Evolutionary conservation across 2,888 invertebrate genomes (phyloP), one percentile per base, ranked within the genome.

Genomic region (Argyresthia albistria): DNA sequence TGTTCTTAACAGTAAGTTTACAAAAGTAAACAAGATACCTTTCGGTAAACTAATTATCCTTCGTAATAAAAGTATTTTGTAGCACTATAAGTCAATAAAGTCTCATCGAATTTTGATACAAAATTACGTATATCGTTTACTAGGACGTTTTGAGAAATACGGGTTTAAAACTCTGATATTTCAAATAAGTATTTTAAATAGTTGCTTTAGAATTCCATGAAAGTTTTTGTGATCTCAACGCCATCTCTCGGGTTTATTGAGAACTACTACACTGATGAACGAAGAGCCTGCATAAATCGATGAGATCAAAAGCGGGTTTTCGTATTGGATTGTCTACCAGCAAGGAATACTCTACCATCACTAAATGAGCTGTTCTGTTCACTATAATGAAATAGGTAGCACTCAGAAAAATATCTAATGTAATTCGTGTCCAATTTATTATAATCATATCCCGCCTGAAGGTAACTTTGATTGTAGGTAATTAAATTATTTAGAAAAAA

Each of bases 121-220:
- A 9, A 6, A 45, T 54, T 54, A 87, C 84, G 86, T 84, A 87
- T 86, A 83, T 86, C 74, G 82, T 80, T 80, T 76, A 75, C 77
- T 79, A 83, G 76, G 80, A 84, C 80, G 79, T 76, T 83, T 86
- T 83, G 84, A 86, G 81, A 84, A 86, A 86, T 83, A 84, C 14
- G 15, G 14, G 7, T 14, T 45, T 8, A 8, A 25, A 25, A 25
- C 2, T 6, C 25, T 25, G 6, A 25, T 4, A 25, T 25, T n/a
- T 25, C 3, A 6, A 4, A 25, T 25, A 25, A 25, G 6, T 25
- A 25, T 25, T 25, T 25, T 25, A 25, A 25, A 25, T 25, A 25
- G 25, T 4, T 25, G 25, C 6, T 25, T 25, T 25, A 4, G 25
- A 25, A 6, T 25, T 25, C 25, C 25, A 25, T 25, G 25, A 25